Base-by-base conservation (phyloP, 2,113 vertebrate genomes). In the Corythaeola cristata region DNA sequence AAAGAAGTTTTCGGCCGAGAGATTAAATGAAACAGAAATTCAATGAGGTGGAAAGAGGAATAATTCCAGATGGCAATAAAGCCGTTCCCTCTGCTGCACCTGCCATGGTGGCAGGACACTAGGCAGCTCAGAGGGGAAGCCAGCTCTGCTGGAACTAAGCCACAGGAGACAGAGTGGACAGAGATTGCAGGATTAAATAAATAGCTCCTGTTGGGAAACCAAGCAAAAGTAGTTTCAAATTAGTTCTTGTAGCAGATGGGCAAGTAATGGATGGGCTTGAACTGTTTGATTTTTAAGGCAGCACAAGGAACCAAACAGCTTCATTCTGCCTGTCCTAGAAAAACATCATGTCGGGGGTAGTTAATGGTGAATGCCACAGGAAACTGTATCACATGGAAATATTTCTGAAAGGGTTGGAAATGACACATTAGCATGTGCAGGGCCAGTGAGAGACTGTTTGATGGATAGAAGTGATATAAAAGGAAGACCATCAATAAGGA, bases 11-110 rank as follows among this genome's bases (percentile, higher is more conserved):
- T 73, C 24, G 12, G 72, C n/a, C 15, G 47, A 44, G 39, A 82
- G 44, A 74, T 64, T 9, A 92, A 94, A 82, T 47, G 64, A 45
- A 45, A 50, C 30, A 88, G 50, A 20, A 81, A 76, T 67, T 81
- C 75, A 95, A 2, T 47, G 84, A 92, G 39, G 23, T 89, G 56
- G 60, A 89, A 86, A 89, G 69, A 74, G 59, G 74, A 95, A n/a
- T 58, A 77, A 85, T 80, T 93, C 90, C 91, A 96, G 91, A 94
- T 73, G 95, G 82, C 69, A 89, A 74, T 53, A 84, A 85, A 88
- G 41, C 47, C 15, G 0, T 16, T 77, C 62, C 66, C 50, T 87
- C 50, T 14, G 27, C 22, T 1, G 2, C 55, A 95, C 84, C 75
- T 95, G 92, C 41, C 49, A 30, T 0, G 2, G 41, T 10, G 59